phyloP scores from a whole-genome alignment of 1,140 invertebrate genomes.

The Gryllus bimaculatus region DNA sequence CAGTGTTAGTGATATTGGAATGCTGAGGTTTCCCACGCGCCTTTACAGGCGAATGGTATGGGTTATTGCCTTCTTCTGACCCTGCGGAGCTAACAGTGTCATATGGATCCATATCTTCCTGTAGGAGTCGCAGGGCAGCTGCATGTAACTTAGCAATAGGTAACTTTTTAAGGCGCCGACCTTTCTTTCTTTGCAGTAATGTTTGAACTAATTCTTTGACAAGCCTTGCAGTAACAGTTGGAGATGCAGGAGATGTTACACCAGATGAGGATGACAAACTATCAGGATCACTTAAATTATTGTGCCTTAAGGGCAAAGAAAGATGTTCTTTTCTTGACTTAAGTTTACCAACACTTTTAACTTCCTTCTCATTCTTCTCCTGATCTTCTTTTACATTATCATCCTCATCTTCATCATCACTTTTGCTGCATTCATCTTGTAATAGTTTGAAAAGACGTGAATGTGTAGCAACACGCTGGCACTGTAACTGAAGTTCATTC shows the following conservation, averaged over 20 bases:
- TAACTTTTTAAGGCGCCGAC: conserved; percentile 39
- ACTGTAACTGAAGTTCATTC: conserved; percentile 45
- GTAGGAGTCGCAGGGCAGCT: conserved; percentile 42
- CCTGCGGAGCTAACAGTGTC: conserved; percentile 30
- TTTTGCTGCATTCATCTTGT: conserved; percentile 43
- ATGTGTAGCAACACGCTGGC: conserved; percentile 60
- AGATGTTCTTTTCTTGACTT: conserved; percentile 27
- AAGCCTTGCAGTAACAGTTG: conserved; percentile 42
- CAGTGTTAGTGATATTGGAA: conserved; percentile 7
- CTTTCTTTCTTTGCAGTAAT: conserved; percentile 41
- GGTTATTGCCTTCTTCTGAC: conserved; percentile 9
- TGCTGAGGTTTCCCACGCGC: conserved; percentile 18
- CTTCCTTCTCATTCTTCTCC: conserved; percentile 28
- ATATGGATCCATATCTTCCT: conserved; percentile 38
- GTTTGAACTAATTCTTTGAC: conserved; percentile 47
- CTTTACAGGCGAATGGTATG: neutral
- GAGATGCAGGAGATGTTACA: conserved; percentile 41
- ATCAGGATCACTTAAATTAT: conserved; percentile 23
- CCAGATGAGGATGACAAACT: conserved; percentile 35
- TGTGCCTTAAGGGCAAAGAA: conserved; percentile 32
- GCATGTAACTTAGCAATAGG: conserved; percentile 46
- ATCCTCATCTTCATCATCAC: conserved; percentile 32
- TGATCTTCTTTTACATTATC: conserved; percentile 27
- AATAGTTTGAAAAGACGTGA: conserved; percentile 57
- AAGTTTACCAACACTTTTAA: conserved; percentile 23